Base-by-base conservation (phyloP, 1,140 invertebrate species). In the Helicoverpa zea region DNA sequence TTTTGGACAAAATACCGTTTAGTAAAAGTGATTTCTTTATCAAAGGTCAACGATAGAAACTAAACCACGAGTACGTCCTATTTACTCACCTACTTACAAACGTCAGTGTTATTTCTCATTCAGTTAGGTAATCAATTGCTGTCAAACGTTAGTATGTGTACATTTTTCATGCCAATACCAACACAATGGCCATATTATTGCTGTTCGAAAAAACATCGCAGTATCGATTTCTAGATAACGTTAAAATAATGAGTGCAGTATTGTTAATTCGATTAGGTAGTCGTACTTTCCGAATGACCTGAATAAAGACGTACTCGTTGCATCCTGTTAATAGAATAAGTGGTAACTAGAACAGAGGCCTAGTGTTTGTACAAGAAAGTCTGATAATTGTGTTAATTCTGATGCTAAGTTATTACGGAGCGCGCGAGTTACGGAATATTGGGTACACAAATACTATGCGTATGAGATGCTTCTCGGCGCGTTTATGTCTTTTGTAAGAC, bases 21-120 rank as follows among this genome's bases (percentile, higher is more conserved):
- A 86, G 83, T 88, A 88, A 87, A 85, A 88, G 85, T 88, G 82
- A 82, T 82, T 84, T 85, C 64, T 84, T 82, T 81, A 79, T 54
- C 68, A 87, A 82, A 84, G 83, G 84, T 84, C 83, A 86, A 66
- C 58, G 72, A 72, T 82, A 79, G 80, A 81, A 84, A 79, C 16
- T 61, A 14, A 77, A 81, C 35, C 18, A 30, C 14, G 66, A 70
- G 47, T 63, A 59, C 56, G 58, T 80, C 56, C 74, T 63, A 81
- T 73, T 81, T 81, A 78, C 51, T 78, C 54, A 63, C 73, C 47
- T 49, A 75, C 73, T 54, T 66, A 61, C 2, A 43, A 18, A 63
- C 59, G 78, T 70, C 47, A 63, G 61, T 66, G 66, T 30, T 78
- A 64, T 73, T 59, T 74, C 51, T 74, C 66, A 63, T 75, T 75